Evolutionary conservation across 2,113 vertebrate genomes (phyloP).

Genomic region (Aegithalos caudatus): DNA sequence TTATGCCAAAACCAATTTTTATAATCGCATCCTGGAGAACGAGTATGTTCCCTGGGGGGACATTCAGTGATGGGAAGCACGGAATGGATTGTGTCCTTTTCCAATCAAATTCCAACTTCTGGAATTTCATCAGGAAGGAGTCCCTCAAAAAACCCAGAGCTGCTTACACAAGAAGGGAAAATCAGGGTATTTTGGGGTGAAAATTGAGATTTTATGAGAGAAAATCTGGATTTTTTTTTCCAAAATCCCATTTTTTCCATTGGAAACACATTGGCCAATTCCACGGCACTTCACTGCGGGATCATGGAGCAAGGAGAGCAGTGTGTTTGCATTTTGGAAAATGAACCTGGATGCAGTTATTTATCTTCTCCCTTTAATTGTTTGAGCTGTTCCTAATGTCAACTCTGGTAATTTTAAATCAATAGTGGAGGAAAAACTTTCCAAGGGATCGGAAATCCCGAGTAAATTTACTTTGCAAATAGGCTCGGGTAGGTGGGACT

Average conservation of each 20-base stretch:
- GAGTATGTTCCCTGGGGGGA: accelerated
- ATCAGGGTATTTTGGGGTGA: constrained; percentile 41
- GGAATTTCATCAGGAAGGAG: not conserved
- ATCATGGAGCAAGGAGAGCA: constrained; percentile 77
- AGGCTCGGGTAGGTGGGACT: constrained; percentile 76
- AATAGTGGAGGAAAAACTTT: constrained; percentile 91
- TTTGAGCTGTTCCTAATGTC: constrained; percentile 98
- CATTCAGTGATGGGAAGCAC: accelerated
- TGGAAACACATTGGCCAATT: constrained; percentile 69
- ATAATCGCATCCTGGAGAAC: not conserved
- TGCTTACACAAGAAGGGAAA: constrained; percentile 27
- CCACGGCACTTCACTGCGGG: constrained; percentile 66
- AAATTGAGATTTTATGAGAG: not conserved
- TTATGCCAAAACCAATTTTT: constrained; percentile 30
- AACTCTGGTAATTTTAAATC: constrained; percentile 98
- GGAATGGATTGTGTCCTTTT: not conserved
- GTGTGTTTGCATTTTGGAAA: constrained; percentile 93
- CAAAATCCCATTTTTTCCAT: constrained; percentile 64
- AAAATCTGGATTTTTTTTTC: constrained; percentile 63
- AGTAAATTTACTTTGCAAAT: constrained; percentile 93
- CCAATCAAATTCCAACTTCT: not conserved
- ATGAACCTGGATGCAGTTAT: constrained; percentile 96
- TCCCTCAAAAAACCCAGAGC: not conserved
- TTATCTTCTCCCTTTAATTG: constrained; percentile 97
- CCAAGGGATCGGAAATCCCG: constrained; percentile 84